Percentiles rank a stretch among this genome's conserved stretches.
These are phyloP conservation scores for Trachelipus rathkii DNA, from an alignment of 1,140 invertebrate genomes.

Conservation along the genomic window DNA sequence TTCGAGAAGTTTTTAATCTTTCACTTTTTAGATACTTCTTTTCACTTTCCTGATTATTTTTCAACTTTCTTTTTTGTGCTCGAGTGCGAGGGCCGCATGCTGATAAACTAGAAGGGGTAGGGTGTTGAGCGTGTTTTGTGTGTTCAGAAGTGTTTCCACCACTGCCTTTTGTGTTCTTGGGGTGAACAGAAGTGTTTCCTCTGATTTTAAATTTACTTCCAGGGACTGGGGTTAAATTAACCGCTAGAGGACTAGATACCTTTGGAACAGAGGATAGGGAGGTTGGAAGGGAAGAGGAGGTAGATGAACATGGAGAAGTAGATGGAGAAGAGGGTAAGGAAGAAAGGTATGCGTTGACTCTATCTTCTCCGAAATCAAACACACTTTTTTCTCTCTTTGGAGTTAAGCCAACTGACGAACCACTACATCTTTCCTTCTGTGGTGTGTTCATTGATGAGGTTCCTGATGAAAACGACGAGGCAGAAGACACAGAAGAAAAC, in stretches of 20 bases:
- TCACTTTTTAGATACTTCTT: background rate
- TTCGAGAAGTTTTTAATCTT: background rate
- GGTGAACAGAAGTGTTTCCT: background rate
- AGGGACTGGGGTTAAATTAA: no score
- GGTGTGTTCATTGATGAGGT: background rate
- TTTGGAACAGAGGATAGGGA: background rate
- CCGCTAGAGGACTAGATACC: background rate
- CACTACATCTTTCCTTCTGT: background rate
- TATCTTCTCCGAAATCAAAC: background rate
- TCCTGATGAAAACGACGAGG: background rate
- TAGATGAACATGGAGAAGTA: background rate
- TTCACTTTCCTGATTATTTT: background rate
- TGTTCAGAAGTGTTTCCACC: background rate
- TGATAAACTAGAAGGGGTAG: background rate
- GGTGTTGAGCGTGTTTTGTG: background rate
- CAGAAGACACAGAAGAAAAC: background rate
- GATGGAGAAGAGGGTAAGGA: background rate
- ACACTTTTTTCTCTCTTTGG: background rate
- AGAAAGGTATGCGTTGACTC: background rate
- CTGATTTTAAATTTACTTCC: background rate
- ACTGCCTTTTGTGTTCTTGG: no score
- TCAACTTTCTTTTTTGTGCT: background rate
- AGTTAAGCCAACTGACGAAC: background rate
- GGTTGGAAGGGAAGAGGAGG: background rate
- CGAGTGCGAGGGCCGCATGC: background rate